A percentile compares a stretch with the other conserved stretches of the same genome.
phyloP scores from a whole-genome alignment of 2,113 vertebrate species.

The Hydrolagus affinis region DNA sequence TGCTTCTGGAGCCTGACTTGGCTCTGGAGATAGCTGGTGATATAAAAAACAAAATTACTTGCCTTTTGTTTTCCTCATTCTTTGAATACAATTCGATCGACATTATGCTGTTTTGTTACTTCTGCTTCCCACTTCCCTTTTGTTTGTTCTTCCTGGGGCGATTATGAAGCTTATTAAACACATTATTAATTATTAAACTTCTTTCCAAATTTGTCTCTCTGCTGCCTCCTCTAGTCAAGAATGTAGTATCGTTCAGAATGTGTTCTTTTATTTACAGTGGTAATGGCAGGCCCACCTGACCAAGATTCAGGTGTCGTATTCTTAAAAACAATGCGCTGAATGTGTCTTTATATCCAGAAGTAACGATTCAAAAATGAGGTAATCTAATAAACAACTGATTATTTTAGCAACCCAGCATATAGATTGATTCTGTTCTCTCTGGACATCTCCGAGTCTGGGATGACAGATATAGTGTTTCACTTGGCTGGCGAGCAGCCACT shows the following conservation, averaged over 20 bases:
- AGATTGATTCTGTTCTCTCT: neutral
- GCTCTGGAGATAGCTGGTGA: no score
- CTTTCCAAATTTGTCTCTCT: neutral
- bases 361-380: neutral
- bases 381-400: neutral
- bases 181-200: neutral
- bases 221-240: neutral
- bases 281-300: neutral
- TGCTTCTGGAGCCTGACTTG: no score
- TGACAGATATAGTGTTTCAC: neutral
- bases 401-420: neutral
- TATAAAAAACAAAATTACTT: neutral
- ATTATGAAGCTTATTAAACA: neutral
- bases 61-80: neutral
- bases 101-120: no score
- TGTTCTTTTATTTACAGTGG: neutral
- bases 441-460: neutral
- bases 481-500: neutral
- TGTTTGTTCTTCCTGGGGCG: neutral
- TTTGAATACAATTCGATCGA: neutral
- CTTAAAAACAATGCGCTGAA: neutral
- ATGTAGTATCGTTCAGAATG: neutral
- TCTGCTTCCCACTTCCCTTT: neutral
- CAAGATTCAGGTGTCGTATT: neutral
- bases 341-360: neutral